Base-by-base conservation (phyloP, 2,113 vertebrate genomes). In the Morone saxatilis region DNA sequence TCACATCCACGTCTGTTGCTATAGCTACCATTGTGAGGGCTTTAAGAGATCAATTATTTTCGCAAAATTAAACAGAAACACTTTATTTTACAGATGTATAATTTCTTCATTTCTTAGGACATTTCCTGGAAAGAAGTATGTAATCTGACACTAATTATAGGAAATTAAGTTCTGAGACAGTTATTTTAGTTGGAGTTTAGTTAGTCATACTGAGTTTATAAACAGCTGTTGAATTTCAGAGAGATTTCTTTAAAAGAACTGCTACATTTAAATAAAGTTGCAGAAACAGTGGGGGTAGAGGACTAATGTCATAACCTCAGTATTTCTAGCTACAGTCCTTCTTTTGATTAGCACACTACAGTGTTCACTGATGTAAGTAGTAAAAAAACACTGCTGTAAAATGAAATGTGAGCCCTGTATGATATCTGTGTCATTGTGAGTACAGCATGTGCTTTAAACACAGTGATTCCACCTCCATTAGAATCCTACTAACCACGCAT, bases 401-500 rank as follows among this genome's bases (percentile, higher is more conserved):
- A 41, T 38, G 5, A 56, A 38, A 56, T 14, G 9, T 16, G 50
- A 66, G 67, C 25, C 6, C 20, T 41, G 11, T 3, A 20, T 81
- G 25, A 74, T 59, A 72, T 72, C 20, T 41, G 67, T 76, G 50
- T 63, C 41, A 62, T 4, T 65, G 67, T 41, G 67, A 76, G 57
- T 12, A 45, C 40, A 70, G 19, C 9, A 2, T 60, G 72, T 8
- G 16, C 38, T 72, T 53, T 81, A 72, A 53, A 62, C 65, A 68
- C 68, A 66, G 68, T 62, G 68, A 86, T 45, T 71, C 57, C 47
- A 43, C 16, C 9, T 36, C 53, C 68, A 73, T 77, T 71, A 73
- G 36, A 43, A 86, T 19, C 66, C 48, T 8, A 47, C 73, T 62
- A 57, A 63, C 69, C 61, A 57, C 6, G 59, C 71, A 81, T 84